These are phyloP conservation scores for Campopleginae sp. DNA, from an alignment of 2,888 invertebrate genomes.

Conservation along the genomic window DNA sequence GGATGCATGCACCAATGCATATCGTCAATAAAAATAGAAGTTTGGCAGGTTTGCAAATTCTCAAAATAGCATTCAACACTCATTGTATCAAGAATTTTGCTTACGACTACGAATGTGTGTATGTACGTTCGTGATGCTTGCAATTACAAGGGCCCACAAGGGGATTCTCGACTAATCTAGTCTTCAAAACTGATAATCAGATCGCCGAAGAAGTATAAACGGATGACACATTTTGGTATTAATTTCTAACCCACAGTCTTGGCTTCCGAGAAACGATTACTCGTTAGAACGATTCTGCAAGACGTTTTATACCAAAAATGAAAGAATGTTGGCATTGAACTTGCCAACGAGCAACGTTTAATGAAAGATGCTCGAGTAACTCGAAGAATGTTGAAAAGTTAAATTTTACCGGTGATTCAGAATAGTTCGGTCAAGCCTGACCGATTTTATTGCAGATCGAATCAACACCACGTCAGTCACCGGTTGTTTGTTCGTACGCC, in stretches of 20 bases:
- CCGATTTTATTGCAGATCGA: background rate
- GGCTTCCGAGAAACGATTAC: background rate
- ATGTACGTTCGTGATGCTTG: conserved; percentile 7
- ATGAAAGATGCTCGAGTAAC: background rate
- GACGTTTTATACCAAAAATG: conserved; percentile 9
- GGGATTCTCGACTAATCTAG: conserved; percentile 55
- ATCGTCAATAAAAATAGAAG: conserved; percentile 68
- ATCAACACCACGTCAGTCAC: background rate
- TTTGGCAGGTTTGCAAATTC: conserved; percentile 63
- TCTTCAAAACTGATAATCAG: conserved; percentile 53
- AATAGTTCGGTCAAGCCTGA: conserved; percentile 18
- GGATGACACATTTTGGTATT: background rate
- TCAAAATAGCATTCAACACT: conserved; percentile 67
- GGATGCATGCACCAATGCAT: conserved; percentile 54
- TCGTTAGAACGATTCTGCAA: conserved; percentile 2
- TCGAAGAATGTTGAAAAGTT: background rate
- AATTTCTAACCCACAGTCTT: conserved; percentile 13
- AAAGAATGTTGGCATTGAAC: conserved; percentile 24
- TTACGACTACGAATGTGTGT: conserved; percentile 4
- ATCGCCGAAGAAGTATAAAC: background rate
- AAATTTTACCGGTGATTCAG: conserved; percentile 15
- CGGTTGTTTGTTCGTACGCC: background rate
- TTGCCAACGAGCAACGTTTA: conserved; percentile 29
- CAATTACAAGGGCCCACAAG: conserved; percentile 43
- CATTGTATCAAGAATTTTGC: conserved; percentile 66